Evolutionary conservation across 2,113 vertebrate species (phyloP), one percentile per base, ranked within the genome.

Genomic region (Phocoena sinus): DNA sequence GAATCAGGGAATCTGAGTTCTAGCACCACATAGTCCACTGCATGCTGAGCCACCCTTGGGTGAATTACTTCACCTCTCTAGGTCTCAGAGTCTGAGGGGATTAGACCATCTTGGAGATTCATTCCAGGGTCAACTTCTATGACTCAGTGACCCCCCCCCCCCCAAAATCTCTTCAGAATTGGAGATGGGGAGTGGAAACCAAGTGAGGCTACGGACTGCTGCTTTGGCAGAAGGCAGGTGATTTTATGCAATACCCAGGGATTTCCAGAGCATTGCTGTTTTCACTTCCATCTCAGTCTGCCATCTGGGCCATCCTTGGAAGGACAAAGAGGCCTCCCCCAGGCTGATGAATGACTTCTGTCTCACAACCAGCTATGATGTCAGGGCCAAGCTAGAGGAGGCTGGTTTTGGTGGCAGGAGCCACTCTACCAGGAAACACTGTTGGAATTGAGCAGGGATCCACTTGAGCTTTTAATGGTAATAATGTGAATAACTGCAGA

Each of bases 371-470:
- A 76, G 63, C 65, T 62, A 9, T 73, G 50, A 81, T 15, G n/a
- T 41, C 92, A 93, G 74, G 21, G 44, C 10, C 5, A 92, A 36
- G 38, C 20, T 38, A 14, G 33, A 91, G 84, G 68, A 83, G 62
- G 58, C 67, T 95, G 71, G 56, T 50, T 38, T 84, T 83, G 74
- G 67, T 67, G 41, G 63, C 18, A 94, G 50, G 3, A 67, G 74
- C 4, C 63, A 62, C 0, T 20, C 2, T 62, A 36, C 62, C 60
- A 44, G 9, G 44, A 44, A 28, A 85, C 87, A n/a, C 33, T 41
- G 91, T 25, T 14, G 2, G 26, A 23, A 73, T 60, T n/a, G n/a
- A 76, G 0, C 18, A 21, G 26, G 38, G 38, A 38, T 58, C 36
- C 23, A 63, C 20, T 67, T 26, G 70, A 76, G 58, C 41, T 93